These are phyloP conservation scores for Sabellastarte sp. DNA, from an alignment of 2,888 invertebrate species.

Conservation along the genomic window DNA sequence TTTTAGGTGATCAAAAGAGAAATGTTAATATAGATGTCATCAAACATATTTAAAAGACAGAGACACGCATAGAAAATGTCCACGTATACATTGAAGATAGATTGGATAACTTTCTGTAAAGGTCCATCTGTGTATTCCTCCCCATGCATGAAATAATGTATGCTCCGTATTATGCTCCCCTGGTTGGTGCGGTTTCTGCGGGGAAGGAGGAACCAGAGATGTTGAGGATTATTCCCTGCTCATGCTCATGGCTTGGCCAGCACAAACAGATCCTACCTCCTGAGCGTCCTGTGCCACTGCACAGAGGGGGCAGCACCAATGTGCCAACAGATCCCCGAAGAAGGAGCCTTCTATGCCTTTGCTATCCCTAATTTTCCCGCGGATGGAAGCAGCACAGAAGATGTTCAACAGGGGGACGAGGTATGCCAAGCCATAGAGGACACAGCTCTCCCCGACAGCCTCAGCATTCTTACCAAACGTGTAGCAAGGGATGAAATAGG, in stretches of 20 bases:
- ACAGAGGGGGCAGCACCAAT: constrained; percentile 43
- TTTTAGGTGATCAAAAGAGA: too few relatives aligned
- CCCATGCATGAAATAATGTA: too few relatives aligned
- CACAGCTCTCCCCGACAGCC: constrained; percentile 48
- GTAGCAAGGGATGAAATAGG: constrained; percentile 52
- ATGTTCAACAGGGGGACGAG: constrained; percentile 41
- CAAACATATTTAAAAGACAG: too few relatives aligned
- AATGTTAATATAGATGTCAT: too few relatives aligned
- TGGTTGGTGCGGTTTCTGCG: too few relatives aligned
- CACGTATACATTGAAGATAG: too few relatives aligned
- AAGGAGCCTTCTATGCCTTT: constrained; percentile 40
- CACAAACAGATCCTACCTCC: constrained; percentile 30
- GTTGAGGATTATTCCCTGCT: constrained; percentile 21
- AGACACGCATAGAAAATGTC: too few relatives aligned
- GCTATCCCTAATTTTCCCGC: constrained; percentile 46
- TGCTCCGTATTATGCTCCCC: too few relatives aligned
- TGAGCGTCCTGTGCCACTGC: constrained; percentile 43
- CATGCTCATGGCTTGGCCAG: background rate
- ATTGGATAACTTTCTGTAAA: too few relatives aligned
- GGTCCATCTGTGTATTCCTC: too few relatives aligned
- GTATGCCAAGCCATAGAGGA: constrained; percentile 44
- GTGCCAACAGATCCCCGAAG: constrained; percentile 37
- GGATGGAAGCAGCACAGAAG: constrained; percentile 33
- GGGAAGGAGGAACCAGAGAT: too few relatives aligned
- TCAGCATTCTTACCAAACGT: constrained; percentile 54